phyloP scores from a whole-genome alignment of 2,113 vertebrate genomes.

The Candoia aspera region DNA sequence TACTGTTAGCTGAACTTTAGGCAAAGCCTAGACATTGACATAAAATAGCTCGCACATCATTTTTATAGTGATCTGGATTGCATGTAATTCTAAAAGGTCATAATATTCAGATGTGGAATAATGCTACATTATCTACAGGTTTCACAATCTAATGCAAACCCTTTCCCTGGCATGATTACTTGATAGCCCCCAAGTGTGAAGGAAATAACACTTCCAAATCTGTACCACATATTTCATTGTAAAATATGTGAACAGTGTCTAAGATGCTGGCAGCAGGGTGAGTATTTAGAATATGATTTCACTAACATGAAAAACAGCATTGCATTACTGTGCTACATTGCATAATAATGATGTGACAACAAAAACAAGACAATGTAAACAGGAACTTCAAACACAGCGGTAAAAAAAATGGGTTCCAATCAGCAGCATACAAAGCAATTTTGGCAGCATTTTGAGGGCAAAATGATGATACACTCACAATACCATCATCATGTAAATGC shows the following conservation, averaged over 20 bases:
- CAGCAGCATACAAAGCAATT: background rate
- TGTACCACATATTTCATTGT: background rate
- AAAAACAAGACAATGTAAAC: background rate
- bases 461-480: background rate
- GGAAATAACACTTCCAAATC: background rate
- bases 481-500: background rate
- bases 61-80: slow-evolving; percentile 46
- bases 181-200: background rate
- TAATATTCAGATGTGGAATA: background rate
- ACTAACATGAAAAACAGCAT: background rate
- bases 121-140: background rate
- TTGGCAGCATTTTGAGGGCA: background rate
- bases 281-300: background rate
- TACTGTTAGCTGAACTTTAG: background rate
- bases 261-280: background rate
- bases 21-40: background rate
- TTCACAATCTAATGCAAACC: background rate
- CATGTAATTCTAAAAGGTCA: background rate
- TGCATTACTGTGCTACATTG: background rate
- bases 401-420: background rate
- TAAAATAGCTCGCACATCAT: background rate
- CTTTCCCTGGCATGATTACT: background rate
- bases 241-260: background rate
- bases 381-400: background rate
- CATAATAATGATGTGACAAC: background rate